Percentiles rank a stretch among this genome's conserved stretches.
phyloP scores from a whole-genome alignment of 2,888 invertebrate genomes.

The Pseudeuparius sepicola region DNA sequence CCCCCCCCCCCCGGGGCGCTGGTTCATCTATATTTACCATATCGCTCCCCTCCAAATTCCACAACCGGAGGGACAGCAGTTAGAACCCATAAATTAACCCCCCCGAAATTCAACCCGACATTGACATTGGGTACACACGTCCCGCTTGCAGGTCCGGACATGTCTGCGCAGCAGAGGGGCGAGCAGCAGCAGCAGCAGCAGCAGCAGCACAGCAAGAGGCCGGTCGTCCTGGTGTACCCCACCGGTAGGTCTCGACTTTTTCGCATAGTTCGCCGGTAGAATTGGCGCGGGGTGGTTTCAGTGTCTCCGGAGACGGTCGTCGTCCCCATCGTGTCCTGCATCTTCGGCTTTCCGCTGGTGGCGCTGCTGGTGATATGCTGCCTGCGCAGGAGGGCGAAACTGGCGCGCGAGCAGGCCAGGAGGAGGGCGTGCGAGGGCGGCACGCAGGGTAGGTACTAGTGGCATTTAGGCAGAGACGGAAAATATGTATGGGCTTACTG shows the following conservation, averaged over 20 bases:
- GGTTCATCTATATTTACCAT: no score
- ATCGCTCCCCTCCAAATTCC: no score
- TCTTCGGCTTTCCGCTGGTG: slow-evolving; percentile 78
- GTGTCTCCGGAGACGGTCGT: slow-evolving; percentile 83
- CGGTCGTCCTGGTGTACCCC: slow-evolving; percentile 62
- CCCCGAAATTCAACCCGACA: no score
- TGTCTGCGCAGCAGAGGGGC: background rate
- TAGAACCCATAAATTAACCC: no score
- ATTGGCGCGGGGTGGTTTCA: slow-evolving; percentile 40
- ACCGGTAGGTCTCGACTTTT: slow-evolving; percentile 46
- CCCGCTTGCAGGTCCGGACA: no score
- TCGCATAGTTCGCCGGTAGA: background rate
- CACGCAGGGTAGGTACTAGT: no score
- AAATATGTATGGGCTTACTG: no score
- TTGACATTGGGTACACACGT: no score
- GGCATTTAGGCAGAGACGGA: no score
- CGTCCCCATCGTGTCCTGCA: slow-evolving; percentile 81
- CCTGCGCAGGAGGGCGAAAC: slow-evolving; percentile 68
- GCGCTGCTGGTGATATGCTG: slow-evolving; percentile 83
- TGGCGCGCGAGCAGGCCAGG: slow-evolving; percentile 73
- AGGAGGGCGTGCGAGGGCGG: slow-evolving; percentile 72
- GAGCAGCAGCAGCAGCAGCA: background rate
- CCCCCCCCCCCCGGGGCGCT: no score
- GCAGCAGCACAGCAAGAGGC: slow-evolving; percentile 55
- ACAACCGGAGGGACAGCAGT: no score